Conservation (phyloP, 2,888 invertebrate genomes). For the Nesidiocoris tenuis region DNA sequence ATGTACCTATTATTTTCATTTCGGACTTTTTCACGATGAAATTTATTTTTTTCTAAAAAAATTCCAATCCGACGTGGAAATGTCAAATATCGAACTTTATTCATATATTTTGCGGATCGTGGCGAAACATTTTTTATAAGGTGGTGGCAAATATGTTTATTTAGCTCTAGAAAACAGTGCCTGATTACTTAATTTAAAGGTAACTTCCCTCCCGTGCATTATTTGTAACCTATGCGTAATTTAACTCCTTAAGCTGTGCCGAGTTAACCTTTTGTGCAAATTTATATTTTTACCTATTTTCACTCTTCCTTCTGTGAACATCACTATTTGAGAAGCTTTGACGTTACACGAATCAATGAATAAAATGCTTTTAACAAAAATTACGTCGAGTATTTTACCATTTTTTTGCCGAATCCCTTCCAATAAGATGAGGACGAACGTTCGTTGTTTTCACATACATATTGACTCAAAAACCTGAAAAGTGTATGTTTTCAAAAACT, state of each 20-base stretch:
- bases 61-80: neutral
- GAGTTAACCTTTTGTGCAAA: conserved; percentile 3
- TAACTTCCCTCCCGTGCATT: neutral
- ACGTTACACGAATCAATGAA: neutral
- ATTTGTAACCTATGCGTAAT: conserved; percentile 15
- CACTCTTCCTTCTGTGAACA: conserved; percentile 19
- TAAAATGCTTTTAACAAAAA: conserved; percentile 35
- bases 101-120: conserved; percentile 5
- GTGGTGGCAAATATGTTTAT: conserved; percentile 33
- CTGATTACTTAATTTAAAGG: conserved; percentile 31
- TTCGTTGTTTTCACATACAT: too few species aligned
- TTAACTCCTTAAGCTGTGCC: neutral
- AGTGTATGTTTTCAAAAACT: too few species aligned
- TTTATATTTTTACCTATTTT: conserved; percentile 17
- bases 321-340: conserved; percentile 8
- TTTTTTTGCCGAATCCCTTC: too few species aligned
- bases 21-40: too few species aligned
- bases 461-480: too few species aligned
- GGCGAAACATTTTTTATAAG: conserved; percentile 16
- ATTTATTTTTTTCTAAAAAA: too few species aligned
- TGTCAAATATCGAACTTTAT: too few species aligned
- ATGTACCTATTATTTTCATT: too few species aligned
- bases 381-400: too few species aligned
- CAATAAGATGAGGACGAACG: too few species aligned
- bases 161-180: conserved; percentile 23